These are phyloP conservation scores for Eurois occulta DNA, from an alignment of 2,888 invertebrate species.

Conservation along the genomic window DNA sequence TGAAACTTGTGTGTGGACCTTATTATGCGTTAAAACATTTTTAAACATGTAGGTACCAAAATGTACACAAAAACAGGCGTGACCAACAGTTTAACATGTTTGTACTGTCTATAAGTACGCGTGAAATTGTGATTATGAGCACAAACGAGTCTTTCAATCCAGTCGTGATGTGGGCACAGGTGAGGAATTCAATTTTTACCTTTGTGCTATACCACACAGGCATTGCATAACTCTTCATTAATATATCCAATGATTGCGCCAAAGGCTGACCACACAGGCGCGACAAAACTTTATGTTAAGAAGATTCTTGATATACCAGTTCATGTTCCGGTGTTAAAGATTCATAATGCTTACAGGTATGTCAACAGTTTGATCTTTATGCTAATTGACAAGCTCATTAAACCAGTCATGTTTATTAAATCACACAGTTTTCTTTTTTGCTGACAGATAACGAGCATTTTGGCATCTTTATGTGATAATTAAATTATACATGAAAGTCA, in stretches of 20 bases:
- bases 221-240: slow-evolving; percentile 16
- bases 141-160: slow-evolving; percentile 78
- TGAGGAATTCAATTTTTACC: slow-evolving; percentile 56
- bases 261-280: slow-evolving; percentile 4
- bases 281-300: neutral
- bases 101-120: slow-evolving; percentile 84
- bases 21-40: slow-evolving; percentile 60
- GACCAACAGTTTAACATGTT: slow-evolving; percentile 86
- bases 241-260: neutral
- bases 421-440: slow-evolving; percentile 28
- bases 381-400: slow-evolving; percentile 36
- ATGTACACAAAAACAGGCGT: slow-evolving; percentile 82
- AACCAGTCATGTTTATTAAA: slow-evolving; percentile 41
- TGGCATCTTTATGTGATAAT: slow-evolving; percentile 18
- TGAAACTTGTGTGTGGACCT: slow-evolving; percentile 32
- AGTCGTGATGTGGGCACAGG: slow-evolving; percentile 61
- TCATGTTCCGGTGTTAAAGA: slow-evolving; percentile 13
- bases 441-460: slow-evolving; percentile 28
- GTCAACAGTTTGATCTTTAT: slow-evolving; percentile 26
- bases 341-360: slow-evolving; percentile 8
- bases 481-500: slow-evolving; percentile 13
- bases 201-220: neutral
- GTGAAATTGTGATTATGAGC: slow-evolving; percentile 88
- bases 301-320: slow-evolving; percentile 18
- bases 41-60: slow-evolving; percentile 46